These are phyloP conservation scores for Picathartes gymnocephalus DNA, from an alignment of 2,113 vertebrate genomes.

Conservation along the genomic window DNA sequence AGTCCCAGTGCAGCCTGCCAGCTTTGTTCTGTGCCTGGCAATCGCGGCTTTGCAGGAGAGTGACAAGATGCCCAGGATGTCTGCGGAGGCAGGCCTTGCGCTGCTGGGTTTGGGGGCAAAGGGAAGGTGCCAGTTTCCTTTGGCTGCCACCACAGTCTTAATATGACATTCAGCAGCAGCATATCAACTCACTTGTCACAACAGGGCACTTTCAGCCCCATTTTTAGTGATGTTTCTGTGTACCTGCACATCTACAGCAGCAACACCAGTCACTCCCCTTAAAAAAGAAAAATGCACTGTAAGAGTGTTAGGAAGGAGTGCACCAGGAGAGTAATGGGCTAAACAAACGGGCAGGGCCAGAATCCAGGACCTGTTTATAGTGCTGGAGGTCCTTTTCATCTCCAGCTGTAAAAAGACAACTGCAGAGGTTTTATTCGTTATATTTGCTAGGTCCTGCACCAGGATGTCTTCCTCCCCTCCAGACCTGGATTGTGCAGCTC, in stretches of 20 bases:
- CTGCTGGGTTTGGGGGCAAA: neutral
- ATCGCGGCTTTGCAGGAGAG: neutral
- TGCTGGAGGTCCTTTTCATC: neutral
- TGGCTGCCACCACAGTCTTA: neutral
- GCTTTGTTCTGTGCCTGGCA: neutral
- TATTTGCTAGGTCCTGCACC: neutral
- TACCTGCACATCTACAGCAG: neutral
- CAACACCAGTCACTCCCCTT: neutral
- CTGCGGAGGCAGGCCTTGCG: fast-evolving
- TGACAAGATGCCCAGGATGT: neutral
- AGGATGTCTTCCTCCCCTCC: neutral
- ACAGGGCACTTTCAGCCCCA: neutral
- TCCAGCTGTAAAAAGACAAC: neutral
- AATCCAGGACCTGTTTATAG: neutral
- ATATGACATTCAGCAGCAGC: fast-evolving
- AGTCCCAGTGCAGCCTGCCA: neutral
- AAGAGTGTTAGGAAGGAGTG: neutral
- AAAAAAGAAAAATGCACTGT: neutral
- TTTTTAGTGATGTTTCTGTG: neutral
- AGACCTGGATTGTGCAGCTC: neutral
- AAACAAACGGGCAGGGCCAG: neutral
- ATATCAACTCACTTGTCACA: neutral
- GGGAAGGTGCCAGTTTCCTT: neutral
- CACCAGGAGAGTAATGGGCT: neutral
- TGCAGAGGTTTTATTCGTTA: neutral